A percentile compares a stretch with the other conserved stretches of the same genome.
phyloP scores from a whole-genome alignment of 2,113 vertebrate genomes.

The Ciconia boyciana region DNA sequence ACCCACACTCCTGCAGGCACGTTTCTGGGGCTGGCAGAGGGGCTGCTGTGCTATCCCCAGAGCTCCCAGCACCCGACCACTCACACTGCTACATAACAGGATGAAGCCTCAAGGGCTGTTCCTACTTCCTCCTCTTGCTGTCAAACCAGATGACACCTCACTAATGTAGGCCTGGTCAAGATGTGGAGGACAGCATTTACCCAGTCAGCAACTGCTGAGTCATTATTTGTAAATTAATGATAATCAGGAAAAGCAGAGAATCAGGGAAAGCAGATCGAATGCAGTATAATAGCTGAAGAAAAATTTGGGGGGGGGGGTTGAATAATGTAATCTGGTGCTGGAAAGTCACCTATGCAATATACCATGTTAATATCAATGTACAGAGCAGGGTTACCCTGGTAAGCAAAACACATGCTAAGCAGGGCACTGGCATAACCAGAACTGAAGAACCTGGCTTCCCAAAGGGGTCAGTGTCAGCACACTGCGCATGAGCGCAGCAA shows the following conservation, averaged over 20 bases:
- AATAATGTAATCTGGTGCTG: neutral
- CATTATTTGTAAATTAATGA: neutral
- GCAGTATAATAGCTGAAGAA: neutral
- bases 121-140: neutral
- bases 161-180: neutral
- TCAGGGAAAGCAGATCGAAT: neutral
- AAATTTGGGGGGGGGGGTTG: neutral
- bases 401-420: neutral
- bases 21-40: neutral
- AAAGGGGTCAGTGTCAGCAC: neutral
- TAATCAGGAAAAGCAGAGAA: neutral
- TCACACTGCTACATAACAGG: neutral
- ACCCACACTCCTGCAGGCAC: neutral
- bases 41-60: neutral
- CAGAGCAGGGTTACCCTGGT: neutral
- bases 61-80: rapidly evolving
- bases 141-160: neutral
- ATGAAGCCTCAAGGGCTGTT: neutral
- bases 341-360: neutral
- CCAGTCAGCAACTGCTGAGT: neutral
- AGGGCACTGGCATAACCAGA: neutral
- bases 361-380: neutral
- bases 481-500: neutral
- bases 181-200: neutral
- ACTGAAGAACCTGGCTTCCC: neutral